A percentile compares a stretch with the other conserved stretches of the same genome.
Evolutionary conservation across 2,113 vertebrate genomes (phyloP).

Genomic region (Sapajus apella): DNA sequence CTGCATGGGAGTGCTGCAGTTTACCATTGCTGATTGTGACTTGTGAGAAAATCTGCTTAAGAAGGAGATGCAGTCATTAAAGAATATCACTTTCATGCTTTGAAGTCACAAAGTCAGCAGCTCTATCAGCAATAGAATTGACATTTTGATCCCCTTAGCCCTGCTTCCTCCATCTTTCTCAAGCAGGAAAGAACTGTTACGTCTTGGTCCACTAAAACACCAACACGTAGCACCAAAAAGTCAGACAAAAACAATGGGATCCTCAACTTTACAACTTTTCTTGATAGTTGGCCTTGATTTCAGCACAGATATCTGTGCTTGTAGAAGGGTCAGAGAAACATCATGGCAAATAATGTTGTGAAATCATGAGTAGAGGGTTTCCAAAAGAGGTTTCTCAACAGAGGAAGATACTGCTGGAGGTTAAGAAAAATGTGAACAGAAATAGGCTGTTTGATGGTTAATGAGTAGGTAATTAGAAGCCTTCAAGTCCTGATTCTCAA

Average conservation of each 20-base stretch:
- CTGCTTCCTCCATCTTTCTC: background rate
- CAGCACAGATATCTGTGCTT: background rate
- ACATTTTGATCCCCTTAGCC: background rate
- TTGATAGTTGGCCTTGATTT: background rate
- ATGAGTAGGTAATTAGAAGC: background rate
- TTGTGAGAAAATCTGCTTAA: background rate
- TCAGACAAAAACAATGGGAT: background rate
- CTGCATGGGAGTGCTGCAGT: fast-evolving
- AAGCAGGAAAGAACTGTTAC: background rate
- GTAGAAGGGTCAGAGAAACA: background rate
- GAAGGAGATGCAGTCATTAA: background rate
- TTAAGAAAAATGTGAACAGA: background rate
- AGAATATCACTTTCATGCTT: background rate
- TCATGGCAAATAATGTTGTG: background rate
- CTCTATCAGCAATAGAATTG: background rate
- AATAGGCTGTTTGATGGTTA: background rate
- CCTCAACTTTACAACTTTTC: background rate
- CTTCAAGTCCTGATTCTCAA: background rate
- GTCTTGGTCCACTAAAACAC: background rate
- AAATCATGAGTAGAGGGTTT: background rate
- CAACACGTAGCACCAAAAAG: background rate
- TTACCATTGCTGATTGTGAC: background rate
- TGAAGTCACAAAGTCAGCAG: background rate
- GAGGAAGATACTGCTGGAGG: background rate
- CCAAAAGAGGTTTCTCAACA: background rate